Conservation (phyloP, 2,888 invertebrate species). For the Maniola hyperantus region DNA sequence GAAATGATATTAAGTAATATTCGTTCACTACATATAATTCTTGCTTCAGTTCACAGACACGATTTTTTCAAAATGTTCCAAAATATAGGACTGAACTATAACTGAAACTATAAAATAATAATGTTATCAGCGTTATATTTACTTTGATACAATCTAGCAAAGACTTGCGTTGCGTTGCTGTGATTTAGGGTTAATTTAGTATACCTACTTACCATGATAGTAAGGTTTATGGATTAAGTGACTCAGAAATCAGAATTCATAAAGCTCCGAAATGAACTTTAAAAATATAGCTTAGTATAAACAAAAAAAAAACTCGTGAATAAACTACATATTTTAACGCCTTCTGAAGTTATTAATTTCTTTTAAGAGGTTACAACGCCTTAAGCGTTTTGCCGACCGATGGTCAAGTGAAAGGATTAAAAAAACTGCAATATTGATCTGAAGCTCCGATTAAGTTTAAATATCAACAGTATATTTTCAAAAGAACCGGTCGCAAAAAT, state of each 20-base stretch:
- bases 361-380: constrained; percentile 26
- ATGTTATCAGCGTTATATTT: no score
- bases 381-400: constrained; percentile 29
- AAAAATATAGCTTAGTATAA: neutral
- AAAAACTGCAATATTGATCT: constrained; percentile 34
- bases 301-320: neutral
- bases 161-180: no score
- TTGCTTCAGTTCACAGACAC: neutral
- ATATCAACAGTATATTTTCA: constrained; percentile 36
- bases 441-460: constrained; percentile 35
- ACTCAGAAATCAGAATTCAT: neutral
- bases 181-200: no score
- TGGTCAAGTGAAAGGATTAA: constrained; percentile 39
- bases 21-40: no score
- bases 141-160: no score
- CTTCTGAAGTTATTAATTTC: constrained; percentile 28
- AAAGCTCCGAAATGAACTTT: neutral
- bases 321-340: constrained; percentile 5
- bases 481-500: constrained; percentile 32
- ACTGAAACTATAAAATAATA: no score
- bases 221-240: neutral
- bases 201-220: no score
- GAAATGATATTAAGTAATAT: no score
- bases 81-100: no score
- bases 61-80: no score